Conservation (phyloP, 92 coral and sea anemone genomes). For the Micromussa lordhowensis region DNA sequence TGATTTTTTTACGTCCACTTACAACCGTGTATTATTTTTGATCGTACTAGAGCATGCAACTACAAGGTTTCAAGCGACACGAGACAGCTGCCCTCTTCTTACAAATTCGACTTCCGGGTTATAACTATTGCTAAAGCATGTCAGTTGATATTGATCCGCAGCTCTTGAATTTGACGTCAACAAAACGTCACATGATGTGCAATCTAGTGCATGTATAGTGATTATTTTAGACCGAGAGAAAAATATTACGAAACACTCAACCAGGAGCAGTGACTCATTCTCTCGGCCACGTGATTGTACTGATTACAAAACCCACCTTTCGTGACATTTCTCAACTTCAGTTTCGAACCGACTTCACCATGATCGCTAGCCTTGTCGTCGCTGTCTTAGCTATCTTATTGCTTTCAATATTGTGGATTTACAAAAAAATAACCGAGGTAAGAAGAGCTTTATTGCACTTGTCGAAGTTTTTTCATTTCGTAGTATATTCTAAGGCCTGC, state of each 20-base stretch:
- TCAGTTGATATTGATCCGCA: no score
- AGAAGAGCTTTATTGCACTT: neutral
- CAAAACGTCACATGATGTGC: neutral
- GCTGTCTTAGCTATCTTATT: slow-evolving; percentile 29
- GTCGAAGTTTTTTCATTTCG: neutral
- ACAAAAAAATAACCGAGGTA: slow-evolving; percentile 49
- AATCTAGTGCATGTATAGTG: neutral
- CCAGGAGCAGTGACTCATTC: neutral
- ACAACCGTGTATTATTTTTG: no score
- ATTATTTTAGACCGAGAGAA: neutral
- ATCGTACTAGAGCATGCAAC: no score
- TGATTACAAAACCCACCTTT: neutral
- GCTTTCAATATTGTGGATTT: slow-evolving; percentile 33
- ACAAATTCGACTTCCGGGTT: no score
- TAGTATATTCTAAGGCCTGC: neutral
- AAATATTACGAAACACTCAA: neutral
- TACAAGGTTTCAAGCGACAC: no score
- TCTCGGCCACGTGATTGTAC: neutral
- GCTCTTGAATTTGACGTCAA: neutral
- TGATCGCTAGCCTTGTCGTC: slow-evolving; percentile 35
- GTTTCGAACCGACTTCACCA: slow-evolving; percentile 1
- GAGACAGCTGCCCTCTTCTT: no score
- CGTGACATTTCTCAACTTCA: slow-evolving; percentile 22
- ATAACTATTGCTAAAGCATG: no score
- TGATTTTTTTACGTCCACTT: no score